Base-by-base conservation (phyloP, 2,113 vertebrate species). In the Ammodramus savannarum region DNA sequence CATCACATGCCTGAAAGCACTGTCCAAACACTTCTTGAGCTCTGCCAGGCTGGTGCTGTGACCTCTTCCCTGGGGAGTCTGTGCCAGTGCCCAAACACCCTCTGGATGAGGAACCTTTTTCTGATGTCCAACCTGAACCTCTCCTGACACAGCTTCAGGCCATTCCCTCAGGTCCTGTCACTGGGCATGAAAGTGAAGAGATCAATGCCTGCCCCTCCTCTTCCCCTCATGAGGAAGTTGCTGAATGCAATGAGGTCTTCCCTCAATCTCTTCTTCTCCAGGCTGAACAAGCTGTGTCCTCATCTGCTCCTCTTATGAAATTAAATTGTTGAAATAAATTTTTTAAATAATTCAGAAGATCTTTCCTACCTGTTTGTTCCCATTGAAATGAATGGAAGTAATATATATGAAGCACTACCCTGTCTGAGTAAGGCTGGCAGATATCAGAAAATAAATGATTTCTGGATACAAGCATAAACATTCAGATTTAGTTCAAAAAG, bases 401-500 rank as follows among this genome's bases (percentile, higher is more conserved):
- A 9, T 22, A 36, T n/a, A 71, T 22, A 34, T 69, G 32, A 94
- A 87, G 13, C 7, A 58, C 32, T 41, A 22, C 34, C 6, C 80
- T 87, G 29, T 69, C 19, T 69, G 41, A 87, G 7, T 73, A 80
- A 87, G 43, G 15, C 34, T 79, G 63, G 34, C n/a, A 83, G 54
- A 63, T 62, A 32, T 34, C 44, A 81, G 74, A 87, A 88, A 89
- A 83, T 57, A 94, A 85, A 74, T 41, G 9, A 26, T 89, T 93
- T 86, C 67, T 92, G 41, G 41, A 74, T 87, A 77, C 81, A 54
- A 73, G 34, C 55, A 75, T 85, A 43, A 12, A 61, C 39, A 27
- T 92, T 69, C 82, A 71, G 19, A 62, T 78, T 90, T 68, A 92
- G 36, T 85, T 91, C 67, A 95, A 89, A 91, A 90, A 72, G 32